phyloP scores from a whole-genome alignment of 2,797 vertebrate genomes.

The Poliocrania exsul region DNA sequence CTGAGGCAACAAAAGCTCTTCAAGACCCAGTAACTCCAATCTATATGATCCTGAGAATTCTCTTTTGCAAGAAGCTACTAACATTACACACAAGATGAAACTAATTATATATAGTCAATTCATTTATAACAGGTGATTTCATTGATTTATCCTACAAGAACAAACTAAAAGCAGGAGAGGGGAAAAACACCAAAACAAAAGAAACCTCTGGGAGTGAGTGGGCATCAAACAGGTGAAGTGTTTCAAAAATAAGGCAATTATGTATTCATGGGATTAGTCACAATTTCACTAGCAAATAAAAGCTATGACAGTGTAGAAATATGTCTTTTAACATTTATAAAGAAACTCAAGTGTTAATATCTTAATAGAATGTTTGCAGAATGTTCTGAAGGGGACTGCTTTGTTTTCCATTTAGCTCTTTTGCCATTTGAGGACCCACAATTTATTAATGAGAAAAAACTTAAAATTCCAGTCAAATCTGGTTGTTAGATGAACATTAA shows the following conservation, averaged over 20 bases:
- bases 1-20: conserved; percentile 47
- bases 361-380: not conserved
- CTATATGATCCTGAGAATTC: not conserved
- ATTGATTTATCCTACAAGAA: not conserved
- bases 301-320: not conserved
- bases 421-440: not conserved
- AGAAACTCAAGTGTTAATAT: not conserved
- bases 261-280: not conserved
- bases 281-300: not conserved
- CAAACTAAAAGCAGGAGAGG: not conserved
- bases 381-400: not conserved
- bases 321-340: not conserved
- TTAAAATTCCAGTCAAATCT: not conserved
- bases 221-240: not conserved
- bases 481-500: not conserved
- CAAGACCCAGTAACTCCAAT: conserved; percentile 20
- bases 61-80: conserved; percentile 6
- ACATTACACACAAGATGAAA: not conserved
- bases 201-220: not conserved
- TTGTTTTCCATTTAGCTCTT: not conserved
- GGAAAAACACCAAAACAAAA: not conserved
- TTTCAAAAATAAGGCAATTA: not conserved
- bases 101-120: not conserved
- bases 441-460: not conserved
- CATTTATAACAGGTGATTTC: not conserved